Base-by-base conservation (phyloP, 1,140 invertebrate species). In the Aphelinus certus region DNA sequence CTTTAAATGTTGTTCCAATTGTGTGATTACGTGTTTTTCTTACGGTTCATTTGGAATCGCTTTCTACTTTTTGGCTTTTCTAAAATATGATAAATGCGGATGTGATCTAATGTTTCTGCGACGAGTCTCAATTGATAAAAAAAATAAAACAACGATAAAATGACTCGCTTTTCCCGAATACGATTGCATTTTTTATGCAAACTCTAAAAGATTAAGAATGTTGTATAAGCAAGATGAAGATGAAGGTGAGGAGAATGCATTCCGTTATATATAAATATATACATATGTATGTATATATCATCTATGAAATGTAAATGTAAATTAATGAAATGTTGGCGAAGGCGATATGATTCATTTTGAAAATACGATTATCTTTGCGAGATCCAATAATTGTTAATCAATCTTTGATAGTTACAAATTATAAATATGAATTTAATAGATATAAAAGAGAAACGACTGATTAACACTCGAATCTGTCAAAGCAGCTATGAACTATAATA, bases 61-160 rank as follows among this genome's bases (percentile, higher is more conserved):
- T 87, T 88, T 88, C 85, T 88, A 88, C 84, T 88, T 88, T 88
- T 88, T 88, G 86, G 86, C 81, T 88, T 88, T 88, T 88, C 87
- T 88, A 88, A 87, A 88, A 88, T 87, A 87, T 86, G 84, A 87
- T 82, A 84, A 88, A 88, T 86, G 85, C 81, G 80, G 78, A 83
- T 80, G 83, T 87, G 85, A 87, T 85, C 81, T 81, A 78, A 82
- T 83, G 80, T 71, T 67, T 26, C 26, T 26, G 26, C 26, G 26
- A 26, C 26, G 26, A 26, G 26, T 0, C 26, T 26, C 26, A 26
- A 26, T 26, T 26, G 26, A 26, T 26, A 26, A 26, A 26, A 26
- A 26, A 26, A 26, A 26, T 26, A 26, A 26, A 26, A 26, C 26
- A 26, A 26, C 26, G 26, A 26, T 26, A 26, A 26, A 26, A 26